Evolutionary conservation across 2,888 invertebrate species (phyloP), one percentile per base, ranked within the genome.

Genomic region (Geotrupes spiniger): DNA sequence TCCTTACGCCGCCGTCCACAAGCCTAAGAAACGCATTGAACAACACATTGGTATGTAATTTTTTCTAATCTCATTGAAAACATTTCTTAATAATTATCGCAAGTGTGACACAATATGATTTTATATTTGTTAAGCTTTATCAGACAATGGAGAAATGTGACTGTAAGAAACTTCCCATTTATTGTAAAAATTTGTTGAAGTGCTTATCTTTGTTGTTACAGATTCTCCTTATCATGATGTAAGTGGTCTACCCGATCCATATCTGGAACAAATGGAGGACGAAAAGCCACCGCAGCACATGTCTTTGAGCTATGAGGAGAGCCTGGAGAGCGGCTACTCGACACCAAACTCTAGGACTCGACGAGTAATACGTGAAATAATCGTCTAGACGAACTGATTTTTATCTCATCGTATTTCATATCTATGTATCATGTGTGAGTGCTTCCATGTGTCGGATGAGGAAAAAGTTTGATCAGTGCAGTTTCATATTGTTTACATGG

Each of bases 201-300:
- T 21, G 49, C 59, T 62, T 63, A 61, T 55, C 70, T 75, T 38
- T 77, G n/a, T n/a, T n/a, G n/a, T n/a, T n/a, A n/a, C n/a, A 89
- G 93, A 93, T 80, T 92, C 92, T 52, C 91, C 92, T 62, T 94
- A 93, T 81, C 89, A 89, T 73, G 94, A 94, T 75, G 92, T 93
- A 67, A 92, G 90, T 75, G 93, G 93, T 56, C 79, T 94, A 65
- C 91, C 91, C 41, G 90, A 91, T 76, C 88, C 90, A 37, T 92
- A 91, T 75, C 81, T 87, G 80, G 90, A 85, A 66, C 84, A 82
- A 68, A 79, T 85, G 76, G 83, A 80, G 72, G 92, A 92, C 64
- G 85, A 88, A 68, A 91, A 92, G 74, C 89, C 90, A 25, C 87
- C 89, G 49, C 87, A 87, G 67, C 91, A 91, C 73, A 84, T 91